phyloP scores from a whole-genome alignment of 92 coral and sea anemone genomes.

The Epizoanthus ramosus region DNA sequence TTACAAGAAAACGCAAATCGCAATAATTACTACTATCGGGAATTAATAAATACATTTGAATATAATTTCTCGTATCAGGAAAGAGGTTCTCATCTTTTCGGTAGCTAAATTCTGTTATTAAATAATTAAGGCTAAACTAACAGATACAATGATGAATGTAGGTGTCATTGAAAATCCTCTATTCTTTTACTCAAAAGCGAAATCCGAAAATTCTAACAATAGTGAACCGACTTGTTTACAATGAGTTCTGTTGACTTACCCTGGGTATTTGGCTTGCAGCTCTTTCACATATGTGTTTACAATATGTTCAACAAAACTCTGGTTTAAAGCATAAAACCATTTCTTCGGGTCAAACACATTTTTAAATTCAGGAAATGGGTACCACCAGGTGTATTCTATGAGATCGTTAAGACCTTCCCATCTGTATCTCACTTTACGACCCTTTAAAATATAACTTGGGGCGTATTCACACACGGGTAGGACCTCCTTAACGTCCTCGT shows the following conservation, averaged over 20 bases:
- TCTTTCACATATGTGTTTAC: conserved; percentile 50
- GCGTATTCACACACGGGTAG: conserved; percentile 45
- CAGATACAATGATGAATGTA: too few species aligned
- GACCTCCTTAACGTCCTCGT: conserved; percentile 21
- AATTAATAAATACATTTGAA: too few species aligned
- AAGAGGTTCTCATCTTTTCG: too few species aligned
- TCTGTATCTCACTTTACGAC: conserved; percentile 6
- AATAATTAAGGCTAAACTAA: too few species aligned
- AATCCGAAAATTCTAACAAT: neutral
- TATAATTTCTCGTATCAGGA: too few species aligned
- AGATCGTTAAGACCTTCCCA: conserved; percentile 12
- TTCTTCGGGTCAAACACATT: neutral
- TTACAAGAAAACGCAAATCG: too few species aligned
- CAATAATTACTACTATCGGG: too few species aligned
- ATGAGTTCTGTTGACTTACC: conserved; percentile 48
- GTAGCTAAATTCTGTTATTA: too few species aligned
- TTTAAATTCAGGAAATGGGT: conserved; percentile 19
- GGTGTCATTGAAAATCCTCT: too few species aligned
- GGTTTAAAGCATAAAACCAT: conserved; percentile 41
- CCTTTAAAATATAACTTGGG: conserved; percentile 48
- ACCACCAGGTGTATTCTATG: neutral
- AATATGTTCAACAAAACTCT: conserved; percentile 39
- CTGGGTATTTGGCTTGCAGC: conserved; percentile 46
- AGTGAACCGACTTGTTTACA: neutral
- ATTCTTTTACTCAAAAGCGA: too few species aligned